phyloP scores from a whole-genome alignment of 2,113 vertebrate species.

The Nanorana parkeri region DNA sequence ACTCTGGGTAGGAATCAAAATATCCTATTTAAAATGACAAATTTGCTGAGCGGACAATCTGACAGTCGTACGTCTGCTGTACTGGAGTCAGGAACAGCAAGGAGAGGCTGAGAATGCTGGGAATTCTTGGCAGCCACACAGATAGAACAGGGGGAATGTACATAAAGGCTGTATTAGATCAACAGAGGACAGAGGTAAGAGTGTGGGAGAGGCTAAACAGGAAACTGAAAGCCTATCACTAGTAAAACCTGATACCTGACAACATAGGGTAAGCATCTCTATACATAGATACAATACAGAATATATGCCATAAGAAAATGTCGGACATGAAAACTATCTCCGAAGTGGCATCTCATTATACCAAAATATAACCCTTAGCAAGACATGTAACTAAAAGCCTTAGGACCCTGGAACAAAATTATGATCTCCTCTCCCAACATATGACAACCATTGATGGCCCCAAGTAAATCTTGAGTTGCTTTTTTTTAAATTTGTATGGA shows the following conservation, averaged over 20 bases:
- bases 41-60: neutral
- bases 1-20: neutral
- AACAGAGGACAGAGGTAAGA: neutral
- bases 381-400: too few species aligned
- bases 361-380: too few species aligned
- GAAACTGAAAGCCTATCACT: neutral
- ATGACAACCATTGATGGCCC: too few species aligned
- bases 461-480: too few species aligned
- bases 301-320: neutral
- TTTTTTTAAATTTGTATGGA: too few species aligned
- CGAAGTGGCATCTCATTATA: too few species aligned
- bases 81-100: neutral
- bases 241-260: constrained; percentile 39
- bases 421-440: too few species aligned
- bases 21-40: neutral
- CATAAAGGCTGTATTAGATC: neutral
- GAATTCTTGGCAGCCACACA: neutral
- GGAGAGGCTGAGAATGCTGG: constrained; percentile 4
- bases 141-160: neutral
- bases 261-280: constrained; percentile 9
- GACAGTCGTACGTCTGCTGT: neutral
- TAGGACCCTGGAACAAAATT: too few species aligned
- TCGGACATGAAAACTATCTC: neutral
- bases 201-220: neutral
- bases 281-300: constrained; percentile 7